Evolutionary conservation across 2,113 vertebrate species (phyloP).

Genomic region (Parus major): DNA sequence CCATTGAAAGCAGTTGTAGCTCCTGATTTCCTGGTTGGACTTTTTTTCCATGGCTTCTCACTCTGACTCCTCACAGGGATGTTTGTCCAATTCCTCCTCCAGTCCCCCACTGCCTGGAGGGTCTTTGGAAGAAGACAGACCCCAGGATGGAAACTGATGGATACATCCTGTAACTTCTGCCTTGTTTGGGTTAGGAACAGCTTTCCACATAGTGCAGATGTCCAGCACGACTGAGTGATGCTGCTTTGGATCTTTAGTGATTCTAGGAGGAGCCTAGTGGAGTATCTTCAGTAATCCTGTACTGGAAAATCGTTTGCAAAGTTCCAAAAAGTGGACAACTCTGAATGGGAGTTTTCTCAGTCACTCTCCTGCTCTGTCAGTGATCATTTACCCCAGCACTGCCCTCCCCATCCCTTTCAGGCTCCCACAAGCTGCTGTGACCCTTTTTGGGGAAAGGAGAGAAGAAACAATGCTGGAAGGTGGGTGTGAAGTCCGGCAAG

Average conservation of each 20-base stretch:
- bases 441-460: background rate
- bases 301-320: background rate
- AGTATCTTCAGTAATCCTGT: background rate
- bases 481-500: background rate
- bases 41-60: background rate
- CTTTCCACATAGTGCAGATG: background rate
- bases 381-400: background rate
- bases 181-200: background rate
- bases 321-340: background rate
- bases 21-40: background rate
- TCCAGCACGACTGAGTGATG: background rate
- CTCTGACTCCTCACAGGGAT: background rate
- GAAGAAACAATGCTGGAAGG: background rate
- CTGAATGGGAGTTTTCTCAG: background rate
- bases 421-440: background rate
- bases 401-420: background rate
- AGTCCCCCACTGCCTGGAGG: background rate
- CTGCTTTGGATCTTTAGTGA: background rate
- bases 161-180: background rate
- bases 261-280: background rate
- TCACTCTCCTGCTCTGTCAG: fast-evolving
- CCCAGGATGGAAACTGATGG: background rate
- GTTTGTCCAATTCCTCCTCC: background rate
- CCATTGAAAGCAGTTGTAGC: background rate
- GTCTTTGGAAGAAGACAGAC: background rate